A percentile compares a stretch with the other conserved stretches of the same genome.
These are phyloP conservation scores for Andrena hattorfiana DNA, from an alignment of 2,888 invertebrate species.

Conservation along the genomic window DNA sequence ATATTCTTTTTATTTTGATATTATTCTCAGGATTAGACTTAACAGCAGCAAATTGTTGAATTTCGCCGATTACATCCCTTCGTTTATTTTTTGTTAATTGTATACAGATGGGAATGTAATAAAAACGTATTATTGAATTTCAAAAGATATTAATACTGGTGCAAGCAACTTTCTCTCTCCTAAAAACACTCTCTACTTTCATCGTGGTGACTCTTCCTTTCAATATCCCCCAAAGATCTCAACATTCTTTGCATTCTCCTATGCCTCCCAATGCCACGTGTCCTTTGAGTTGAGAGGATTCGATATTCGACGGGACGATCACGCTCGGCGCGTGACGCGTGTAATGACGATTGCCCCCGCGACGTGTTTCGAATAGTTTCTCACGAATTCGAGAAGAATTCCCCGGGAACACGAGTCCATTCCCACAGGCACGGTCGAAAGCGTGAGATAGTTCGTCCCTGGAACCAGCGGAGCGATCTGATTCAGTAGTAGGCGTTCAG, in stretches of 20 bases:
- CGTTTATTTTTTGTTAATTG: no score
- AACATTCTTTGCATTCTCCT: neutral
- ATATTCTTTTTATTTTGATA: no score
- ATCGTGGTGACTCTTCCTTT: neutral
- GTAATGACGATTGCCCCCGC: slow-evolving; percentile 17
- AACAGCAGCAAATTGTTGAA: no score
- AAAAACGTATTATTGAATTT: no score
- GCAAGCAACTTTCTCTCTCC: no score
- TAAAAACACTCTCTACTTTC: no score
- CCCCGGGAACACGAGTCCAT: slow-evolving; percentile 52
- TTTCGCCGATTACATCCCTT: no score
- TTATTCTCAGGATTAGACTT: no score
- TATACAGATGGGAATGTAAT: no score
- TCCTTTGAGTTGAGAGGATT: slow-evolving; percentile 13
- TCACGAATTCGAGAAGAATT: slow-evolving; percentile 42
- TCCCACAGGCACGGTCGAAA: slow-evolving; percentile 69
- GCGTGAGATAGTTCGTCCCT: slow-evolving; percentile 77
- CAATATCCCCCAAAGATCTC: neutral
- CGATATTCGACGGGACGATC: slow-evolving; percentile 27
- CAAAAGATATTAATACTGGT: no score
- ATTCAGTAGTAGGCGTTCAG: slow-evolving; percentile 79
- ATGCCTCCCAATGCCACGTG: neutral
- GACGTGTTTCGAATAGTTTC: slow-evolving; percentile 55
- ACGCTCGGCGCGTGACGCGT: slow-evolving; percentile 39
- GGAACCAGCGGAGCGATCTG: slow-evolving; percentile 74